Evolutionary conservation across 1,140 invertebrate species (phyloP).

Genomic region (fruit fly (Drosophila melanogaster)): DNA sequence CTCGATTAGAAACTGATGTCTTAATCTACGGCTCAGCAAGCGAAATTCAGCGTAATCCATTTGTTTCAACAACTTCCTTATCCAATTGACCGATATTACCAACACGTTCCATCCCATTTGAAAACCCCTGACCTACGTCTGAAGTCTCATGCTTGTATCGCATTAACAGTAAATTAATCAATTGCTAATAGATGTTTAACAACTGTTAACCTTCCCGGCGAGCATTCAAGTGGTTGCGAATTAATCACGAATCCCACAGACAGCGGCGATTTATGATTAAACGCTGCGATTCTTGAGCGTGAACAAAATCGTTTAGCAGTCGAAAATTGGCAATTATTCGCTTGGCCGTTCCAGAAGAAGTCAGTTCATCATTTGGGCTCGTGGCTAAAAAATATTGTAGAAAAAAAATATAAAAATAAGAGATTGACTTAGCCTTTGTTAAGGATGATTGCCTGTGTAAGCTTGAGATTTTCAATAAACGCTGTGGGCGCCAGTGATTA

Average conservation of each 20-base stretch:
- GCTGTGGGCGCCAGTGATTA: conserved; percentile 52
- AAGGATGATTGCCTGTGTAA: conserved; percentile 45
- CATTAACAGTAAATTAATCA: conserved; percentile 73
- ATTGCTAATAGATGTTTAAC: conserved; percentile 73
- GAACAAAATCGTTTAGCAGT: conserved; percentile 72
- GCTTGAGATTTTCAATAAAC: conserved; percentile 18
- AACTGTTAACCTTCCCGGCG: conserved; percentile 73
- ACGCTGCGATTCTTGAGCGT: conserved; percentile 57
- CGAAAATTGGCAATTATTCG: conserved; percentile 68
- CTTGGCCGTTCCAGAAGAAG: conserved; percentile 33
- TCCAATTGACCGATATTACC: conserved; percentile 57
- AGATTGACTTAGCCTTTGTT: conserved; percentile 40
- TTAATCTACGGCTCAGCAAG: conserved; percentile 46
- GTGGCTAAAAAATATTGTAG: conserved; percentile 34
- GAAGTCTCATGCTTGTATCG: conserved; percentile 40
- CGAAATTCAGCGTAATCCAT: conserved; percentile 35
- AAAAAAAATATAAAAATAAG: background rate
- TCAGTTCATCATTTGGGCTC: conserved; percentile 19
- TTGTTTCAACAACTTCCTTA: conserved; percentile 62
- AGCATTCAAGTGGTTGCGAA: conserved; percentile 71
- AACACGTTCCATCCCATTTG: background rate
- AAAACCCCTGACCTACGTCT: conserved; percentile 7
- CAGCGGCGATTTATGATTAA: conserved; percentile 65
- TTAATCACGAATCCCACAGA: conserved; percentile 58
- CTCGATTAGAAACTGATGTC: conserved; percentile 32